These are phyloP conservation scores for Lithobates sylvaticus DNA, from an alignment of 2,797 vertebrate genomes.

Conservation along the genomic window DNA sequence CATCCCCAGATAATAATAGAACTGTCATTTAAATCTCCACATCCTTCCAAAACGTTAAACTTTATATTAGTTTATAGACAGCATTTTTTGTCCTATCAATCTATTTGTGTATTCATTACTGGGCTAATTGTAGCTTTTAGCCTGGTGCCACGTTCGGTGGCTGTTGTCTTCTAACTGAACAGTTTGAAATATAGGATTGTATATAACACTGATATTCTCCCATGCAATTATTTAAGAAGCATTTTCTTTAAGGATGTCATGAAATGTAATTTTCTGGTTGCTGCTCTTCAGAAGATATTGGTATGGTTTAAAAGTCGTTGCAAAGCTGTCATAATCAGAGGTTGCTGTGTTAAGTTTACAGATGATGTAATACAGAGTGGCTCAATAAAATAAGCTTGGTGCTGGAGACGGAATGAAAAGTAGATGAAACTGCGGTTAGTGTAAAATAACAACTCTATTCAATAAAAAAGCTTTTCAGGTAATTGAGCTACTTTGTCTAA, in stretches of 20 bases:
- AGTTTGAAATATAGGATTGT: conserved; percentile 28
- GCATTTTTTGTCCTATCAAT: conserved; percentile 28
- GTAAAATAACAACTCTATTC: not conserved
- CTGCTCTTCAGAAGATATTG: conserved; percentile 45
- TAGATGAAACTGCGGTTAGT: conserved; percentile 13
- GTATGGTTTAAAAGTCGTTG: conserved; percentile 44
- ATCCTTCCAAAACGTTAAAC: conserved; percentile 4
- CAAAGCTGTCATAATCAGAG: conserved; percentile 36
- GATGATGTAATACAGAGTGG: conserved; percentile 43
- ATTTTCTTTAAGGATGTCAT: conserved; percentile 56
- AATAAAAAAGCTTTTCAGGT: not conserved
- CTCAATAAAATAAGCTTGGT: conserved; percentile 41
- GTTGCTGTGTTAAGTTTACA: conserved; percentile 40
- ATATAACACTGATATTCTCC: conserved; percentile 25
- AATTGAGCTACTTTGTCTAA: not conserved
- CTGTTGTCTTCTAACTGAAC: conserved; percentile 21
- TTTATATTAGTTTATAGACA: not conserved
- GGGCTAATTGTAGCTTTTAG: conserved; percentile 51
- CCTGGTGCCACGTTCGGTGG: conserved; percentile 8
- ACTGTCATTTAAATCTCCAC: conserved; percentile 36
- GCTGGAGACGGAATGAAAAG: conserved; percentile 31
- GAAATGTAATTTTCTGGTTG: conserved; percentile 58
- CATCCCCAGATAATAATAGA: conserved; percentile 24
- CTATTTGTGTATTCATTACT: conserved; percentile 45
- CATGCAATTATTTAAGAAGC: conserved; percentile 49